A percentile compares a stretch with the other conserved stretches of the same genome.
Conservation (phyloP, 2,797 vertebrate species). For the Falco cherrug region DNA sequence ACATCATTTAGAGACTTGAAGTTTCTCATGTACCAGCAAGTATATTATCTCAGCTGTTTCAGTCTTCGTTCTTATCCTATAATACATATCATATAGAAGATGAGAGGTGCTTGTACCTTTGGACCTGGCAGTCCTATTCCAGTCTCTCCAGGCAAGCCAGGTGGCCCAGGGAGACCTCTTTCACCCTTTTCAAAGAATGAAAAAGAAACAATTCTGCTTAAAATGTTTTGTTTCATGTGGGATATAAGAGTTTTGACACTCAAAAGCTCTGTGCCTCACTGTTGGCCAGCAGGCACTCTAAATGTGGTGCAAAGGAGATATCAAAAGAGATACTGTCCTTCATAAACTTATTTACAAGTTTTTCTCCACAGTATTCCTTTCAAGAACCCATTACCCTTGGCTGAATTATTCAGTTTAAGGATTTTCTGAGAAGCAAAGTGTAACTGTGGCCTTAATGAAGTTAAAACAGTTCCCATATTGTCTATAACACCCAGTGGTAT, state of each 20-base stretch:
- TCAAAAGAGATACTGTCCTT: not conserved
- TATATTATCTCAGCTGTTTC: not conserved
- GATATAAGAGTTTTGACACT: not conserved
- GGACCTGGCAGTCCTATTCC: conserved; percentile 87
- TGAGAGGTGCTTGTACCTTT: conserved; percentile 79
- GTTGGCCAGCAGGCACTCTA: not conserved
- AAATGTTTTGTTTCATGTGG: not conserved
- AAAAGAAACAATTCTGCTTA: not conserved
- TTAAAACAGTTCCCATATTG: not conserved
- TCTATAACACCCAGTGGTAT: not conserved
- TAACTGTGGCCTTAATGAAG: not conserved
- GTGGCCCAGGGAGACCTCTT: conserved; percentile 82
- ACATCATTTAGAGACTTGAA: not conserved
- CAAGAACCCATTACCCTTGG: not conserved
- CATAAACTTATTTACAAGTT: not conserved
- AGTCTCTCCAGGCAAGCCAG: conserved; percentile 88
- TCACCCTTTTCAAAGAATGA: conserved; percentile 82
- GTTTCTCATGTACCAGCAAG: not conserved
- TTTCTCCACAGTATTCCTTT: not conserved
- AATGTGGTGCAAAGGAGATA: not conserved
- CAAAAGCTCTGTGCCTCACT: not conserved
- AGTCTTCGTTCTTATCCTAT: not conserved
- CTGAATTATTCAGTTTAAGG: not conserved
- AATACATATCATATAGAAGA: not conserved
- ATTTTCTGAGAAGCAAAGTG: not conserved